A percentile compares a stretch with the other conserved stretches of the same genome.
Conservation (phyloP, 2,797 vertebrate species). For the Neostethus bicornis region DNA sequence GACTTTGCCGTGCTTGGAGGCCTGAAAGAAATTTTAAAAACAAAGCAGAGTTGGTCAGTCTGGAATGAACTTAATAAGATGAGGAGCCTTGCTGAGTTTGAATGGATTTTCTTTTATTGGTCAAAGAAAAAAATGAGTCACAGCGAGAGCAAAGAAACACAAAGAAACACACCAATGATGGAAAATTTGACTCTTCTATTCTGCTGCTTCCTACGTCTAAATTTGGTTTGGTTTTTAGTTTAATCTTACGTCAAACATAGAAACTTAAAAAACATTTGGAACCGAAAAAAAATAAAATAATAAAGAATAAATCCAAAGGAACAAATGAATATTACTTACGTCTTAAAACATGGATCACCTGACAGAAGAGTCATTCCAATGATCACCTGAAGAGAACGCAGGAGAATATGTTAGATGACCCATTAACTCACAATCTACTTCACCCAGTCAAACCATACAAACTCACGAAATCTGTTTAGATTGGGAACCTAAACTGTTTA, state of each 20-base stretch:
- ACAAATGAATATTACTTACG: slow-evolving; percentile 80
- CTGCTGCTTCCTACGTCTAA: no score
- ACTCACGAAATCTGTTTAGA: no score
- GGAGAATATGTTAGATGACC: no score
- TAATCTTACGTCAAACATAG: no score
- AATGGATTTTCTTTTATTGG: slow-evolving; percentile 10
- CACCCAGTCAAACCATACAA: no score
- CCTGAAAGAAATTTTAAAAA: slow-evolving; percentile 56
- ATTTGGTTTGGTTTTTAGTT: no score
- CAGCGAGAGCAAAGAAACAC: slow-evolving; percentile 9
- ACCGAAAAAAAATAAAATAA: no score
- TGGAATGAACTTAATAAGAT: slow-evolving; percentile 32
- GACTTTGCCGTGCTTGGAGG: slow-evolving; percentile 92
- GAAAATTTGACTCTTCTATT: neutral
- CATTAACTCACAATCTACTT: no score
- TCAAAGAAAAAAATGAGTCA: slow-evolving; percentile 28
- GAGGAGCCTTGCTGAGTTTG: slow-evolving; percentile 26
- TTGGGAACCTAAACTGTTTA: no score
- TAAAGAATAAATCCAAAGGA: no score
- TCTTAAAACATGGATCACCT: slow-evolving; percentile 98
- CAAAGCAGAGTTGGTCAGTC: slow-evolving; percentile 10
- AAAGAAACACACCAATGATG: neutral
- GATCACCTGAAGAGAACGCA: slow-evolving; percentile 82
- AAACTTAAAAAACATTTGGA: no score
- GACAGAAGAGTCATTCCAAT: slow-evolving; percentile 96